phyloP scores from a whole-genome alignment of 2,888 invertebrate species.

The Leptopterna dolabrata region DNA sequence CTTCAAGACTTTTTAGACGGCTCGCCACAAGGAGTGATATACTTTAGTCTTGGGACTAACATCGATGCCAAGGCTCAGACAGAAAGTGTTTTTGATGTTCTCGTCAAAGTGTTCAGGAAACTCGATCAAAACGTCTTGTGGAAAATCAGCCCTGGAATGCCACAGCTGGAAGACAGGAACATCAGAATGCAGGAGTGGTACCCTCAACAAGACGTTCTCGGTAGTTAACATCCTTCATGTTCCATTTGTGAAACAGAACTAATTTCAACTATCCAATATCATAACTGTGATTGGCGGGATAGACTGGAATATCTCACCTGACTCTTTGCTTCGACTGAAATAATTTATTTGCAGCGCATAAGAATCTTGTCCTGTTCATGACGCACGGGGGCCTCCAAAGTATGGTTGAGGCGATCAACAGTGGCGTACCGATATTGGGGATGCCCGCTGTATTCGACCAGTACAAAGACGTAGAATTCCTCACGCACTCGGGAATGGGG shows the following conservation, averaged over 20 bases:
- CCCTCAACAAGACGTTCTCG: constrained; percentile 47
- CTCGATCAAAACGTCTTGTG: constrained; percentile 84
- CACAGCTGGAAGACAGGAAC: not conserved
- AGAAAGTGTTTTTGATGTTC: constrained; percentile 71
- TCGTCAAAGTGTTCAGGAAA: constrained; percentile 79
- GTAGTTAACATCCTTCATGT: no score
- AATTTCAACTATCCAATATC: not conserved
- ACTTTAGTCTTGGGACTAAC: constrained; percentile 87
- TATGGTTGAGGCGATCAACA: constrained; percentile 53
- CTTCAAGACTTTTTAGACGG: constrained; percentile 78
- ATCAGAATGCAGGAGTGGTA: constrained; percentile 46
- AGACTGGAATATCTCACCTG: no score
- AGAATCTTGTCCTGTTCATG: constrained; percentile 58
- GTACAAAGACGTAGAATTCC: constrained; percentile 50
- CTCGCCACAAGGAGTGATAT: constrained; percentile 77
- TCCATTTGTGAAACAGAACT: not conserved
- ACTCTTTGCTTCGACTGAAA: not conserved
- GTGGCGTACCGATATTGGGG: constrained; percentile 57
- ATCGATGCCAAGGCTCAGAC: constrained; percentile 82
- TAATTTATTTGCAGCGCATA: constrained; percentile 50
- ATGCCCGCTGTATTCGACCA: constrained; percentile 57
- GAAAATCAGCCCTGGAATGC: constrained; percentile 77
- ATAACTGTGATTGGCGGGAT: no score
- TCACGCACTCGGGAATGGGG: constrained; percentile 37
- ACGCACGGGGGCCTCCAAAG: constrained; percentile 59